Evolutionary conservation across 2,797 vertebrate genomes (phyloP).

Genomic region (Argentina silus): DNA sequence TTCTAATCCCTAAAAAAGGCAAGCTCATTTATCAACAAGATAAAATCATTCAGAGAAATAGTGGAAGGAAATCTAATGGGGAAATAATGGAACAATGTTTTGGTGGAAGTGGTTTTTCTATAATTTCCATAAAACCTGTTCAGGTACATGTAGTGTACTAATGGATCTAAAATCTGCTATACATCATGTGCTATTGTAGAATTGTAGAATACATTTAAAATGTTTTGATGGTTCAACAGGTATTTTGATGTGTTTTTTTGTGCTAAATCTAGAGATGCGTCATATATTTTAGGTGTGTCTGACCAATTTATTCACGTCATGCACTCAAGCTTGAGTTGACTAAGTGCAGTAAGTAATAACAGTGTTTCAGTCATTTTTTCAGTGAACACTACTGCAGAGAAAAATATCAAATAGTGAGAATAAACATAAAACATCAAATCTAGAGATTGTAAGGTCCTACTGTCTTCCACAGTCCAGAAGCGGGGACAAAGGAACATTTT

Average conservation of each 20-base stretch:
- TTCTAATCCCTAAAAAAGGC: constrained; percentile 35
- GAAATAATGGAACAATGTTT: constrained; percentile 18
- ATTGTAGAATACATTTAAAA: not conserved
- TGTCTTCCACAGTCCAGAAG: no score
- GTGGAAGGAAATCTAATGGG: not conserved
- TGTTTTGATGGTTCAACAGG: no score
- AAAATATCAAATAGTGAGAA: not conserved
- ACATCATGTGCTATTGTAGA: not conserved
- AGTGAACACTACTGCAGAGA: not conserved
- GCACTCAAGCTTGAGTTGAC: no score
- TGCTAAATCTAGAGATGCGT: not conserved
- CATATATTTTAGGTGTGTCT: not conserved
- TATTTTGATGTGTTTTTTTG: no score
- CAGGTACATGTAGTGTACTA: not conserved
- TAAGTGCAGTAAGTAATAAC: not conserved
- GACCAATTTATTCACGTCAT: no score
- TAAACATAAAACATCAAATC: no score
- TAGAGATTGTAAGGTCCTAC: no score
- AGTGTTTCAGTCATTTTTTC: not conserved
- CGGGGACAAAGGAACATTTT: no score
- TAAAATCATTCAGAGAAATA: constrained; percentile 47
- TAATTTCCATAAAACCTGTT: not conserved
- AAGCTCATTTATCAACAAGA: constrained; percentile 52
- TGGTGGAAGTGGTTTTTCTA: not conserved
- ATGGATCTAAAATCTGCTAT: constrained; percentile 13